phyloP scores from a whole-genome alignment of 2,888 invertebrate genomes.

The Adela reaumurella region DNA sequence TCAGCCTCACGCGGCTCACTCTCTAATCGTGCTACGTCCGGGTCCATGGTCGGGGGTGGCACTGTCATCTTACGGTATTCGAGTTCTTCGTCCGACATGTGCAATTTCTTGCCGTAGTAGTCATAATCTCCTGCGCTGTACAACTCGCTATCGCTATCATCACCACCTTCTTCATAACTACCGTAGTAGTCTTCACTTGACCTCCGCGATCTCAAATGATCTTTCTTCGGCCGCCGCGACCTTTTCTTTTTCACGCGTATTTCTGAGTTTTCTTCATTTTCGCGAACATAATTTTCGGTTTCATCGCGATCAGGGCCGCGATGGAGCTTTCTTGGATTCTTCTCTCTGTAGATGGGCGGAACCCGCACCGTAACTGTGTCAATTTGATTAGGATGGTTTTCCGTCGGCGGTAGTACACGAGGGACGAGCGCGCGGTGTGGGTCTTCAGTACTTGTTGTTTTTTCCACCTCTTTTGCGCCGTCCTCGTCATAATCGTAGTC shows the following conservation, averaged over 20 bases:
- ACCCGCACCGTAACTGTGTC: constrained; percentile 50
- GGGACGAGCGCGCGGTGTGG: constrained; percentile 35
- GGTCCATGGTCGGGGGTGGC: constrained; percentile 30
- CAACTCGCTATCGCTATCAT: no score
- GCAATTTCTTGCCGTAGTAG: constrained; percentile 33
- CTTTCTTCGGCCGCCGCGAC: constrained; percentile 5
- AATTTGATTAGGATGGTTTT: constrained; percentile 45
- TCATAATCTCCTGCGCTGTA: constrained; percentile 19
- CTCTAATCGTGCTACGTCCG: constrained; percentile 17
- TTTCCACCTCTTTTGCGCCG: constrained; percentile 28
- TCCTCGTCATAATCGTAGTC: constrained; percentile 21
- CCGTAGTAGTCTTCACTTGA: constrained; percentile 7
- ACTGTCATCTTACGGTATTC: constrained; percentile 24
- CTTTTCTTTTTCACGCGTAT: constrained; percentile 1
- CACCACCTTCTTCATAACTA: no score
- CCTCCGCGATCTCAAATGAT: constrained; percentile 5
- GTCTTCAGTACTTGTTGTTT: constrained; percentile 44
- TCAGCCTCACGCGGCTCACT: constrained; percentile 16
- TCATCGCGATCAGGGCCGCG: constrained; percentile 24
- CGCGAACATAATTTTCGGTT: no score
- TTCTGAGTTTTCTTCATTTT: constrained; percentile 18
- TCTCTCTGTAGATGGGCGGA: constrained; percentile 45
- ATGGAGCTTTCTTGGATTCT: constrained; percentile 40
- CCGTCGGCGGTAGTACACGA: constrained; percentile 44
- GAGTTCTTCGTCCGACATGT: constrained; percentile 36